Evolutionary conservation across 2,797 vertebrate species (phyloP).

Genomic region (Bovichtus variegatus): DNA sequence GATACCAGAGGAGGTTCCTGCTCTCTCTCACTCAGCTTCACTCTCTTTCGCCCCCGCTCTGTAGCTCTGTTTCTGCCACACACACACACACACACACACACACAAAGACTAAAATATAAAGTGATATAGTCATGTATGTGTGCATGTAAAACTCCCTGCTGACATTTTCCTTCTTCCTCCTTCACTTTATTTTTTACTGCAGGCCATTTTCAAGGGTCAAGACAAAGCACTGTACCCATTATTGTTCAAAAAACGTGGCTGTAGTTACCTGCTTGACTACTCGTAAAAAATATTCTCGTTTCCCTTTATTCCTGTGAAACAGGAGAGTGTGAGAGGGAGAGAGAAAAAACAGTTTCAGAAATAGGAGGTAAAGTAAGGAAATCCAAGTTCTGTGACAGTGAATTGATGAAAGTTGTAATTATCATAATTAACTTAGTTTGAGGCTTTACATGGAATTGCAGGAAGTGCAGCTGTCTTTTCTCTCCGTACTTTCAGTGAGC

Average conservation of each 20-base stretch:
- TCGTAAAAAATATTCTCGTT: constrained; percentile 54
- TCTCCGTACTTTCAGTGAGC: constrained; percentile 44
- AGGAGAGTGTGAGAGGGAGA: constrained; percentile 6
- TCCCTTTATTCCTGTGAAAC: constrained; percentile 49
- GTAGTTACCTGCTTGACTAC: constrained; percentile 58
- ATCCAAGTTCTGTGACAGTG: constrained; percentile 39
- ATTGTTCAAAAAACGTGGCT: constrained; percentile 68
- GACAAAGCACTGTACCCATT: constrained; percentile 75
- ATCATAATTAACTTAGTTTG: constrained; percentile 64
- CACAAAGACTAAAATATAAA: constrained; percentile 28
- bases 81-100: neutral
- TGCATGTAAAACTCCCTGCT: constrained; percentile 36
- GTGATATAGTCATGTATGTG: constrained; percentile 29
- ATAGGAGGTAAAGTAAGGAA: constrained; percentile 19
- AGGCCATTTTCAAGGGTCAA: constrained; percentile 78
- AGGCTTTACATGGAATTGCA: constrained; percentile 53
- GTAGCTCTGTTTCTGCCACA: constrained; percentile 38
- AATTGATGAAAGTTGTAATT: constrained; percentile 69
- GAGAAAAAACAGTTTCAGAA: constrained; percentile 9
- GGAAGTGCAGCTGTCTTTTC: constrained; percentile 58
- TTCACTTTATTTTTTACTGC: constrained; percentile 51
- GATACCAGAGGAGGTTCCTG: constrained; percentile 81
- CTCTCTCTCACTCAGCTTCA: constrained; percentile 56
- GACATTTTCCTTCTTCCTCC: constrained; percentile 23
- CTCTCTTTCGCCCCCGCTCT: constrained; percentile 28